These are phyloP conservation scores for Machimus atricapillus DNA, from an alignment of 2,888 invertebrate species.

Conservation along the genomic window DNA sequence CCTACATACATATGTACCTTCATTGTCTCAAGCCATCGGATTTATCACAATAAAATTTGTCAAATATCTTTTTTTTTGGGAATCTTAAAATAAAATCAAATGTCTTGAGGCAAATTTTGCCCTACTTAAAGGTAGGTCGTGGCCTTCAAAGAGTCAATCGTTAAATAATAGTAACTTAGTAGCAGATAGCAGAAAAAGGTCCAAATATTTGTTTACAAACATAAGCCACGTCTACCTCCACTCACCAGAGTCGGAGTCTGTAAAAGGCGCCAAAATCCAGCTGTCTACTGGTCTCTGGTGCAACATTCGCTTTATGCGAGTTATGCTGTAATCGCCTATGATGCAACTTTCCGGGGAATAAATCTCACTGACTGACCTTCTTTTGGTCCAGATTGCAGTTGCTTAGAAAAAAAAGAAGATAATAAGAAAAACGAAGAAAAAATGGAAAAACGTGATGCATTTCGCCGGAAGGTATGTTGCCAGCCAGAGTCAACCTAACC, in stretches of 20 bases:
- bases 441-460: slow-evolving; percentile 20
- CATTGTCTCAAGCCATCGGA: background rate
- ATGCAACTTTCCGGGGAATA: slow-evolving; percentile 17
- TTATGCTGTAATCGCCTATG: slow-evolving; percentile 18
- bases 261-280: slow-evolving; percentile 7
- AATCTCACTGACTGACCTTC: slow-evolving; percentile 28
- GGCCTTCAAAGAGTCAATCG: background rate
- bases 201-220: slow-evolving; percentile 26
- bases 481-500: background rate
- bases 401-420: background rate
- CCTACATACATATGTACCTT: background rate
- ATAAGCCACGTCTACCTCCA: background rate
- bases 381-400: slow-evolving; percentile 13
- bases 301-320: slow-evolving; percentile 6
- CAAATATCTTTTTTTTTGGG: background rate
- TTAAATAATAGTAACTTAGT: background rate
- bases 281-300: background rate
- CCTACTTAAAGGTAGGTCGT: background rate
- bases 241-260: background rate
- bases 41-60: background rate
- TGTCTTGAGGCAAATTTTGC: background rate
- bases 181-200: background rate
- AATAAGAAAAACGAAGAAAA: background rate
- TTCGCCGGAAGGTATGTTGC: slow-evolving; percentile 14
- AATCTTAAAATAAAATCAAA: background rate